Evolutionary conservation across 64 coral and sea anemone species (phyloP).

Genomic region (Actinia tenebrosa): DNA sequence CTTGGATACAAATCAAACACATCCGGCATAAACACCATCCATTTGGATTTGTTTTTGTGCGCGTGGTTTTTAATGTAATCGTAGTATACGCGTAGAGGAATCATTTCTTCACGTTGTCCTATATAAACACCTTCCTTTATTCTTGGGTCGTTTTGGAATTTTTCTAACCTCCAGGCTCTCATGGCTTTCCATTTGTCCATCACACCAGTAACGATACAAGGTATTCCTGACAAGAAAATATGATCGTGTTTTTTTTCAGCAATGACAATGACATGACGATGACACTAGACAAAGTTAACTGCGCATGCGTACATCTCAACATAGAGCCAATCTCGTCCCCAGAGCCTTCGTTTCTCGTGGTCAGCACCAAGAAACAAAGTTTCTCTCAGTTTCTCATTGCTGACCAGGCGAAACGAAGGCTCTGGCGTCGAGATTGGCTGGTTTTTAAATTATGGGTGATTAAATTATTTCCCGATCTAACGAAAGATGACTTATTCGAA

Average conservation of each 20-base stretch:
- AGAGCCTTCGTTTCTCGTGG: no score
- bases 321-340: no score
- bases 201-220: slow-evolving; percentile 68
- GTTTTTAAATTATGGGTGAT: no score
- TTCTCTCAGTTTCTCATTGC: no score
- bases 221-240: not conserved
- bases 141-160: slow-evolving; percentile 55
- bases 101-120: slow-evolving; percentile 45
- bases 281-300: not conserved
- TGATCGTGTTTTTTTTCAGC: not conserved
- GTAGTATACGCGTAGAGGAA: slow-evolving; percentile 41
- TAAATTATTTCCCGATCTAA: no score
- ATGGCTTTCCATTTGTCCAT: slow-evolving; percentile 80
- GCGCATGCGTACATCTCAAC: not conserved
- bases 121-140: slow-evolving; percentile 66
- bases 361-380: no score
- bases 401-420: no score
- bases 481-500: no score
- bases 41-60: slow-evolving; percentile 38
- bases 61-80: slow-evolving; percentile 53
- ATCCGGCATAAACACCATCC: slow-evolving; percentile 82
- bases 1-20: slow-evolving; percentile 79
- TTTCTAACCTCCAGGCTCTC: slow-evolving; percentile 58
- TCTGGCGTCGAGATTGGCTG: no score
- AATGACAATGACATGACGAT: not conserved